phyloP scores from a whole-genome alignment of 2,888 invertebrate genomes.

The Euphydryas editha region DNA sequence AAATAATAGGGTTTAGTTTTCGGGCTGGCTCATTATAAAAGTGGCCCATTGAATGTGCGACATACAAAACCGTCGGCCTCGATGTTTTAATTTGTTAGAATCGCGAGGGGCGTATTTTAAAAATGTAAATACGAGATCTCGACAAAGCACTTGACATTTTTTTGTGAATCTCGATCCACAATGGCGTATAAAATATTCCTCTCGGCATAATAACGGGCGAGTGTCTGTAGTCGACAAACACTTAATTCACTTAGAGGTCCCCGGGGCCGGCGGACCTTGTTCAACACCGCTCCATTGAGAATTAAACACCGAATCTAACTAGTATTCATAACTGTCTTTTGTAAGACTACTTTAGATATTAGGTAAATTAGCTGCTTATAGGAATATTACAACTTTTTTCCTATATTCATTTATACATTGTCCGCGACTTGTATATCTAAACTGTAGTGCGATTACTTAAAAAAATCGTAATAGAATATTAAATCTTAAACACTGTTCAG shows the following conservation, averaged over 20 bases:
- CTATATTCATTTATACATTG: not conserved
- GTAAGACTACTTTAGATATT: conserved; percentile 34
- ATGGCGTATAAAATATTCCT: conserved; percentile 51
- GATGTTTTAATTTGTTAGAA: conserved; percentile 35
- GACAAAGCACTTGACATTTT: conserved; percentile 44
- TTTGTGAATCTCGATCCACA: conserved; percentile 47
- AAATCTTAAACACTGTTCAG: not conserved
- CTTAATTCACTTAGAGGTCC: conserved; percentile 63
- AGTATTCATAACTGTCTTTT: conserved; percentile 34
- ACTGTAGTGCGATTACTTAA: not conserved
- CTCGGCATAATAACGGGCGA: conserved; percentile 44
- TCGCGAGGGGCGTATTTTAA: conserved; percentile 26
- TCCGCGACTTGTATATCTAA: not conserved
- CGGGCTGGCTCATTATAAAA: conserved; percentile 16
- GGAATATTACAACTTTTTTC: not conserved
- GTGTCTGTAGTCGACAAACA: conserved; percentile 50
- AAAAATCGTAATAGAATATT: not conserved
- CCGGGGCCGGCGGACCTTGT: conserved; percentile 42
- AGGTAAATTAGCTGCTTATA: conserved; percentile 26
- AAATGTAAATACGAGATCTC: conserved; percentile 35
- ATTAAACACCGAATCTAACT: conserved; percentile 41
- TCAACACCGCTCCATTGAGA: conserved; percentile 39
- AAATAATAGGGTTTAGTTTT: conserved; percentile 20
- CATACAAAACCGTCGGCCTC: conserved; percentile 34
- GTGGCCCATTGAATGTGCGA: conserved; percentile 30